phyloP scores from a whole-genome alignment of 2,797 vertebrate species.

The Heterohyrax brucei region DNA sequence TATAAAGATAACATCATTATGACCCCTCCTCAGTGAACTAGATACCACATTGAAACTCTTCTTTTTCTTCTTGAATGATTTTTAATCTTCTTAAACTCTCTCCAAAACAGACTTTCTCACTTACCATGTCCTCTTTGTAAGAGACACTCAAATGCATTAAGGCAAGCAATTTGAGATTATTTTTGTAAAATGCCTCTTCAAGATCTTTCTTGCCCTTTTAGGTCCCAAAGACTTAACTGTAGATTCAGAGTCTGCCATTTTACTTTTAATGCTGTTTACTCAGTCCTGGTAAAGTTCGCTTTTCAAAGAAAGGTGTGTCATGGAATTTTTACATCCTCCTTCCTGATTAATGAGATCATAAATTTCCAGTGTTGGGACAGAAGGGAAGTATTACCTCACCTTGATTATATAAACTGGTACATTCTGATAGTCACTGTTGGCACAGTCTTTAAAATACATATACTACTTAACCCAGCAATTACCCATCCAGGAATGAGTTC shows the following conservation, averaged over 20 bases:
- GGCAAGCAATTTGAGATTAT: slow-evolving; percentile 7
- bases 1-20: slow-evolving; percentile 18
- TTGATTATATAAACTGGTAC: background rate
- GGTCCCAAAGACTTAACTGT: slow-evolving; percentile 8
- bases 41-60: background rate
- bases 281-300: slow-evolving; percentile 28
- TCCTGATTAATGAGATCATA: background rate
- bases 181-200: slow-evolving; percentile 30
- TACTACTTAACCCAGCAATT: slow-evolving; percentile 27
- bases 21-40: slow-evolving; percentile 17
- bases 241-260: slow-evolving; percentile 44
- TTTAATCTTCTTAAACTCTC: slow-evolving; percentile 38
- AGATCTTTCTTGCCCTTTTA: slow-evolving; percentile 56
- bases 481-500: background rate
- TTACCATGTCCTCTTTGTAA: slow-evolving; percentile 26
- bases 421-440: background rate
- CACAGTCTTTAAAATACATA: background rate
- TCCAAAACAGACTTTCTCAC: background rate
- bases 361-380: background rate
- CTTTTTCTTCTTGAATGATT: slow-evolving; percentile 24
- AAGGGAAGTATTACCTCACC: background rate
- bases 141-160: slow-evolving; percentile 61
- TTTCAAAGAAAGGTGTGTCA: slow-evolving; percentile 40
- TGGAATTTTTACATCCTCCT: background rate
- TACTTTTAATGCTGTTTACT: slow-evolving; percentile 57